phyloP scores from a whole-genome alignment of 37 sponge, comb jelly and placozoan species.

The Oopsacas minuta region DNA sequence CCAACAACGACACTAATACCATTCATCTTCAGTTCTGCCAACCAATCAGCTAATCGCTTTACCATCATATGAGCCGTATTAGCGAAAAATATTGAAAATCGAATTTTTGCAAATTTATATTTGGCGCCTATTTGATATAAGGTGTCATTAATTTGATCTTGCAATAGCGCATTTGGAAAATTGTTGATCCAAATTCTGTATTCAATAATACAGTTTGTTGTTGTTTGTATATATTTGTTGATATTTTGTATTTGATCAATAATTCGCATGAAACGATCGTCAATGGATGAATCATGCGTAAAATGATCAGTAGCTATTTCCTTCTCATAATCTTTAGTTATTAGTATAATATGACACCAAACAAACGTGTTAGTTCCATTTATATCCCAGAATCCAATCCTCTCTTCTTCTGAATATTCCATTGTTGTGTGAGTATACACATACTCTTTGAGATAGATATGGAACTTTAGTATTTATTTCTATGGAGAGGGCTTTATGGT shows the following conservation, averaged over 20 bases:
- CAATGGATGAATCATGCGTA: background rate
- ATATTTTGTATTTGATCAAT: background rate
- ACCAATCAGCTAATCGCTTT: slow-evolving; percentile 15
- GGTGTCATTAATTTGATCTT: background rate
- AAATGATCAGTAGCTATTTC: background rate
- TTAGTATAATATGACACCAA: background rate
- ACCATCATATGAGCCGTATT: background rate
- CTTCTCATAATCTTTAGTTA: background rate
- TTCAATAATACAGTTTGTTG: background rate
- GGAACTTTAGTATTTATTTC: no score
- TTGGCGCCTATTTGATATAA: background rate
- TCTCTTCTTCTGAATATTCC: slow-evolving; percentile 10
- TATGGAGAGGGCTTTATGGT: no score
- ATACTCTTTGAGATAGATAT: no score
- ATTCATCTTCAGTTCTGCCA: background rate
- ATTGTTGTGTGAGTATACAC: background rate
- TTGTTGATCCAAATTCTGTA: background rate
- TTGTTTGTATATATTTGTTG: background rate
- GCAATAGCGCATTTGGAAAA: background rate
- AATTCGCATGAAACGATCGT: background rate
- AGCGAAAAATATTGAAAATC: background rate
- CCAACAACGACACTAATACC: background rate
- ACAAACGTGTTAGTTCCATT: background rate
- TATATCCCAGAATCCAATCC: background rate
- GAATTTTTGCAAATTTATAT: background rate